Evolutionary conservation across 2,113 vertebrate genomes (phyloP).

Genomic region (Poicephalus meyeri): DNA sequence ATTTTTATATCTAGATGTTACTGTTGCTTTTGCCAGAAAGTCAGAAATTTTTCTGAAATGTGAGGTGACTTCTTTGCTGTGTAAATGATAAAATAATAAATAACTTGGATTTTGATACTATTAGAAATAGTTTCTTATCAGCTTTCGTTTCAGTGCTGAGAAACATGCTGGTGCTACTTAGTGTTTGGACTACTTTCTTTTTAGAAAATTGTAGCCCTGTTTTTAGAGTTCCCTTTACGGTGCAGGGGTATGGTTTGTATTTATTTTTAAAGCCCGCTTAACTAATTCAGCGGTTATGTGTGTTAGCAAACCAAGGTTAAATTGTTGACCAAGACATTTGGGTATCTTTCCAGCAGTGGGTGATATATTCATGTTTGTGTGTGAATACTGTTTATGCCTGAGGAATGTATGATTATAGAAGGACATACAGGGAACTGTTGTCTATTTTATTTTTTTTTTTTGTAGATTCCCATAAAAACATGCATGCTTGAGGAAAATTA

Average conservation of each 20-base stretch:
- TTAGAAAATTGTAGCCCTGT: not conserved
- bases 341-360: not conserved
- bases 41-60: too few relatives aligned
- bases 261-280: not conserved
- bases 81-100: too few relatives aligned
- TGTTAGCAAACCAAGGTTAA: not conserved
- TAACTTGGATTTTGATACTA: too few relatives aligned
- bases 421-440: not conserved
- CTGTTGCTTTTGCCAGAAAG: too few relatives aligned
- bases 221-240: not conserved
- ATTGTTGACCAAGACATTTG: not conserved
- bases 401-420: not conserved
- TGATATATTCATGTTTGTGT: not conserved
- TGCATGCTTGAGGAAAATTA: not conserved
- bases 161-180: not conserved
- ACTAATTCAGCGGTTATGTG: not conserved
- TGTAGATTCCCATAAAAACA: not conserved
- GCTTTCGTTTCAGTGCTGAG: not conserved
- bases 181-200: not conserved
- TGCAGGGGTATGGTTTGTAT: not conserved
- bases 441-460: not conserved
- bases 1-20: too few relatives aligned
- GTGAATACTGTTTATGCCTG: not conserved
- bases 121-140: too few relatives aligned
- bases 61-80: too few relatives aligned